Evolutionary conservation across 53 echinoderm and acorn worm genomes (phyloP), one percentile per base, ranked within the genome.

Genomic region (Arbacia lixula): DNA sequence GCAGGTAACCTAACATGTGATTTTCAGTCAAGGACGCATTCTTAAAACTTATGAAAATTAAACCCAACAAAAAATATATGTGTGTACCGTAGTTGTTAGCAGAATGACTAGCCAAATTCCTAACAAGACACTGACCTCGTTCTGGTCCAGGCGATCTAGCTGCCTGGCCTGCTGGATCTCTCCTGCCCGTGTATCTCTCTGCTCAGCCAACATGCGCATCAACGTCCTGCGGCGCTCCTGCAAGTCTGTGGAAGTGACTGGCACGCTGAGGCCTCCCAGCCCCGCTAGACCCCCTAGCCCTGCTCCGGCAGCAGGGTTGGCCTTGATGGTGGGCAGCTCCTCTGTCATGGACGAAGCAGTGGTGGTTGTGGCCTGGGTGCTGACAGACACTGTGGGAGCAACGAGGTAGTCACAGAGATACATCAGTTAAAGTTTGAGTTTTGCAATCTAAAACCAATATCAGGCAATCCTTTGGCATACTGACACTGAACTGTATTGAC

Each of bases 91-190:
- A n/a, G n/a, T n/a, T n/a, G n/a, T n/a, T n/a, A n/a, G n/a, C n/a
- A n/a, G n/a, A n/a, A n/a, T n/a, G n/a, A n/a, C n/a, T n/a, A n/a
- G n/a, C n/a, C n/a, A n/a, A n/a, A n/a, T n/a, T n/a, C n/a, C n/a
- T n/a, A n/a, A n/a, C n/a, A 4, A 34, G 17, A 68, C 6, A 20
- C 79, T 60, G 42, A 81, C 82, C 68, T 86, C 88, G 1, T 71
- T 53, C 26, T 86, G 60, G 32, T 90, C 88, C 66, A 88, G 42
- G 65, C 86, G 62, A 61, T 92, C 88, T 56, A 88, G 37, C 41
- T 71, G 80, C 61, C 88, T 85, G 17, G 93, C 90, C 71, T 60
- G 52, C 37, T 84, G 71, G 55, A 93, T 53, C 85, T 90, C 93
- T 26, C 71, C 80, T 5, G 79, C 62, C 38, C 90, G 31, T 2